Conservation (phyloP, 1,140 invertebrate genomes). For the Drosophila pseudoobscura region DNA sequence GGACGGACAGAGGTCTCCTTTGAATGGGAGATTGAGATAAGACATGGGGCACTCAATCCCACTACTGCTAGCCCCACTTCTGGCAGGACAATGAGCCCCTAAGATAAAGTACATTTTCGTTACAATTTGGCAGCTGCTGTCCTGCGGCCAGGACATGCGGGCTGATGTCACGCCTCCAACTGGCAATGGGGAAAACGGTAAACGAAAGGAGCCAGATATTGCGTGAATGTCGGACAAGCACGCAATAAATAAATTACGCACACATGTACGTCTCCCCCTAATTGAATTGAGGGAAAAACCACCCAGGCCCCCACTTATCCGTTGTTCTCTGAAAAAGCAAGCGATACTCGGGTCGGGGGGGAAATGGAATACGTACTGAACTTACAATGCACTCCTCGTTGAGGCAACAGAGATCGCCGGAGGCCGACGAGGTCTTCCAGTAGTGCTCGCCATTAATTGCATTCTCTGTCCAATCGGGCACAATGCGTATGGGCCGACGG, state of each 20-base stretch:
- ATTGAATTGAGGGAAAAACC: conserved; percentile 55
- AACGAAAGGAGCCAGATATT: conserved; percentile 13
- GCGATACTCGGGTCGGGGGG: too few relatives aligned
- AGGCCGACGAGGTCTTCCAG: conserved; percentile 93
- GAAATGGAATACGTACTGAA: conserved; percentile 34
- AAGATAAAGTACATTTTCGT: conserved; percentile 23
- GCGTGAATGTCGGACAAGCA: conserved; percentile 62
- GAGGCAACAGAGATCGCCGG: conserved; percentile 96
- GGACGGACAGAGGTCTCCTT: background rate
- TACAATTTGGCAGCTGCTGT: conserved; percentile 19
- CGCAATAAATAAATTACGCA: conserved; percentile 82
- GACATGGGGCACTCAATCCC: conserved; percentile 5
- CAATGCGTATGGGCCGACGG: conserved; percentile 88
- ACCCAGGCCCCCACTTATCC: background rate
- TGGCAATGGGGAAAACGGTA: too few relatives aligned
- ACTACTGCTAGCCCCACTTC: background rate
- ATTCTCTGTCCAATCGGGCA: conserved; percentile 91
- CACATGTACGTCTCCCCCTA: conserved; percentile 60
- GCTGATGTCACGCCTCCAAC: conserved; percentile 29
- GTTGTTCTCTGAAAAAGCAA: background rate
- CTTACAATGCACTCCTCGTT: conserved; percentile 95
- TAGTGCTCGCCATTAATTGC: conserved; percentile 94
- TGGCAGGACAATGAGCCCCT: conserved; percentile 27
- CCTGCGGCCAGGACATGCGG: conserved; percentile 8
- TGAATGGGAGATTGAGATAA: conserved; percentile 13